Evolutionary conservation across 2,888 invertebrate genomes (phyloP).

Genomic region (Crocallis elinguaria): DNA sequence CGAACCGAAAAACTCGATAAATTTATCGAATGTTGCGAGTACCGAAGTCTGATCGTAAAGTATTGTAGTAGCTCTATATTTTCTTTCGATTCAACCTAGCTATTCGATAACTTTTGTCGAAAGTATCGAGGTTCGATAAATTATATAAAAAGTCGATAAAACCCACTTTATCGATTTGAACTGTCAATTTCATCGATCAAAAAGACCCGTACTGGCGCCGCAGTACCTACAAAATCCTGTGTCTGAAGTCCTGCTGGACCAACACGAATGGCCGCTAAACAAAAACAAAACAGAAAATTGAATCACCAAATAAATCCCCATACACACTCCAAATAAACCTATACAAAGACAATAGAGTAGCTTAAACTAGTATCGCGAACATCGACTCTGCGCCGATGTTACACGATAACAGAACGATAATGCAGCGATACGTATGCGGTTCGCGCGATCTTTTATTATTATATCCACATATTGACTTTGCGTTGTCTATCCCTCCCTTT

Average conservation of each 20-base stretch:
- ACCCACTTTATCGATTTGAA: no score
- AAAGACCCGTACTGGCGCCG: no score
- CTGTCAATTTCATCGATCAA: no score
- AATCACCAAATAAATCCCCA: conserved; percentile 20
- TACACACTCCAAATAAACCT: conserved; percentile 12
- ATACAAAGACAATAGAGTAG: conserved; percentile 30
- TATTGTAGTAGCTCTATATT: no score
- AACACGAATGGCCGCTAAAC: neutral
- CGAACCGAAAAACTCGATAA: no score
- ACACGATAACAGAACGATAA: conserved; percentile 68
- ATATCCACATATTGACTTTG: conserved; percentile 82
- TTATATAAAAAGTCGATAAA: no score
- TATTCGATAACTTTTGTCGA: no score
- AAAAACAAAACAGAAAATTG: conserved; percentile 21
- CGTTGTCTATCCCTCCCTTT: conserved; percentile 62
- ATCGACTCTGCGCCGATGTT: conserved; percentile 46
- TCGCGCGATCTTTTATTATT: conserved; percentile 77
- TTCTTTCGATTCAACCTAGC: no score
- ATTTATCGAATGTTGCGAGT: no score
- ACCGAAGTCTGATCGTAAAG: no score
- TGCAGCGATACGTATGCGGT: conserved; percentile 73
- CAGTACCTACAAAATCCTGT: no score
- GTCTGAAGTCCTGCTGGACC: neutral
- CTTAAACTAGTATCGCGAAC: conserved; percentile 32
- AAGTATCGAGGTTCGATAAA: no score